A percentile compares a stretch with the other conserved stretches of the same genome.
Evolutionary conservation across 2,797 vertebrate genomes (phyloP).

Genomic region (Lacerta agilis): DNA sequence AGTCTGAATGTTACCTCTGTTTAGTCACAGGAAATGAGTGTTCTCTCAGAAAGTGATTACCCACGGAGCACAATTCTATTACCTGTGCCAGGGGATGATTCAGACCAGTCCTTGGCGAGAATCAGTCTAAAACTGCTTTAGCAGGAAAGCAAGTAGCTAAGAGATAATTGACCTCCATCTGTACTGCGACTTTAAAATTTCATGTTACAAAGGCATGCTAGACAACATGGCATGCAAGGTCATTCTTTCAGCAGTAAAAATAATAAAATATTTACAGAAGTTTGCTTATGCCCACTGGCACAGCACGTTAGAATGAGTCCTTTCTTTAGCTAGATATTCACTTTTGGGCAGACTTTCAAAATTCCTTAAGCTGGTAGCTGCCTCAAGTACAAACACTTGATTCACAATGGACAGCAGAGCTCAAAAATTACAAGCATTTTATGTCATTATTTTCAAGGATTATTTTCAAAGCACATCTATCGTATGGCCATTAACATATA

Average conservation of each 20-base stretch:
- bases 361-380: not conserved
- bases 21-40: slow-evolving; percentile 19
- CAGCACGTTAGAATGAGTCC: not conserved
- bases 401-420: not conserved
- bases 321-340: not conserved
- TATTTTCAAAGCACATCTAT: not conserved
- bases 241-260: not conserved
- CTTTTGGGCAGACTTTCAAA: not conserved
- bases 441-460: not conserved
- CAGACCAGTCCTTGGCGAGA: not conserved
- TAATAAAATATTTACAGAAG: not conserved
- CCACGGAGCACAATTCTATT: not conserved
- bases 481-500: too few relatives aligned
- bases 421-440: not conserved
- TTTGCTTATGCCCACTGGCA: not conserved
- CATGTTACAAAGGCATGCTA: not conserved
- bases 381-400: not conserved
- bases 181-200: slow-evolving; percentile 1
- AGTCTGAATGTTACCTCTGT: not conserved
- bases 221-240: slow-evolving; percentile 5
- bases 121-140: not conserved
- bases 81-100: slow-evolving; percentile 5
- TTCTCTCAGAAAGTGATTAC: not conserved
- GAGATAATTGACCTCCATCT: slow-evolving; percentile 17
- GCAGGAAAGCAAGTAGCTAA: not conserved